These are phyloP conservation scores for Colossoma macropomum DNA, from an alignment of 2,113 vertebrate species.

Conservation along the genomic window DNA sequence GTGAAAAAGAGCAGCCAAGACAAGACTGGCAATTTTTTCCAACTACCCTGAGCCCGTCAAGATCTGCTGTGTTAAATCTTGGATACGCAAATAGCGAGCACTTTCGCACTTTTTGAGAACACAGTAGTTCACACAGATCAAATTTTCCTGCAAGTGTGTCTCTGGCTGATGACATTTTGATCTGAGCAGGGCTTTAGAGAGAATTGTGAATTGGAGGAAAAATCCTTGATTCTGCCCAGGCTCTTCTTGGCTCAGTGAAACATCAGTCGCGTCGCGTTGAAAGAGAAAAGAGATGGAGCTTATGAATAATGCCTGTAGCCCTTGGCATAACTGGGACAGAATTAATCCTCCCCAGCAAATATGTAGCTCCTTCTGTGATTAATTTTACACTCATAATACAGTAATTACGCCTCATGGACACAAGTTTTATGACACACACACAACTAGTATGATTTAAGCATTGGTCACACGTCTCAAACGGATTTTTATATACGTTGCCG, in stretches of 20 bases:
- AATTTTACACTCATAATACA: conserved; percentile 75
- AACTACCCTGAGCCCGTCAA: conserved; percentile 9
- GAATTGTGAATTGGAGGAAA: conserved; percentile 34
- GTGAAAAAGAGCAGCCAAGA: conserved; percentile 14
- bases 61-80: neutral
- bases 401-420: conserved; percentile 70
- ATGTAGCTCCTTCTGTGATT: conserved; percentile 69
- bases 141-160: conserved; percentile 12
- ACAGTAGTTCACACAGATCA: conserved; percentile 5
- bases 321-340: conserved; percentile 73
- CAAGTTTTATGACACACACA: conserved; percentile 51
- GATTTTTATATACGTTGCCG: conserved; percentile 9
- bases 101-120: conserved; percentile 30
- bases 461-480: neutral
- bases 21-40: conserved; percentile 20
- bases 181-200: conserved; percentile 38
- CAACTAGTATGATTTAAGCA: conserved; percentile 22
- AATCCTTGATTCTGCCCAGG: conserved; percentile 36
- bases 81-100: conserved; percentile 16
- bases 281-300: conserved; percentile 58
- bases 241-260: conserved; percentile 58
- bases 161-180: conserved; percentile 37
- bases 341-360: conserved; percentile 74
- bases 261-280: conserved; percentile 61
- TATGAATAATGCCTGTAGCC: conserved; percentile 70